phyloP scores from a whole-genome alignment of 2,113 vertebrate species.

The Oreochromis tanganicae region DNA sequence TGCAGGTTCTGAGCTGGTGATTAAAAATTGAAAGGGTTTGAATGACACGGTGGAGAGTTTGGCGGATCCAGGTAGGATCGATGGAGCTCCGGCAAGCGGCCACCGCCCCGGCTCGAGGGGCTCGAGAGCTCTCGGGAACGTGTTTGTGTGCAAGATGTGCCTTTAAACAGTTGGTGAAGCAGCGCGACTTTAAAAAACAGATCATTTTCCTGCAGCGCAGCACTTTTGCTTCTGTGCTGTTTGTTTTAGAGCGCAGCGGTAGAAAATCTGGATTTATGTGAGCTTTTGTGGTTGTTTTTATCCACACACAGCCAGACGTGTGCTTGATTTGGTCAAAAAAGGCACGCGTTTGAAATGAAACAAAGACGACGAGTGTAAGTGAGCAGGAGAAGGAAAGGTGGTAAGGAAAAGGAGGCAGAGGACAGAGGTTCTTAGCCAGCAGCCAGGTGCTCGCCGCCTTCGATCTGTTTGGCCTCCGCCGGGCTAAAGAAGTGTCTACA shows the following conservation, averaged over 20 bases:
- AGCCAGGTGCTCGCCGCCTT: slow-evolving; percentile 40
- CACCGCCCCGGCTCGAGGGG: slow-evolving; percentile 15
- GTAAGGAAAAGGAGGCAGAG: neutral
- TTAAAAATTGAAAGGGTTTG: slow-evolving; percentile 76
- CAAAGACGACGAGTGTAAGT: neutral
- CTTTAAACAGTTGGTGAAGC: slow-evolving; percentile 4
- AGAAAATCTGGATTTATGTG: neutral
- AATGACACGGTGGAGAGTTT: slow-evolving; percentile 67
- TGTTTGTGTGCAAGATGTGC: neutral
- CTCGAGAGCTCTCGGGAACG: slow-evolving; percentile 9
- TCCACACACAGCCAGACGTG: neutral
- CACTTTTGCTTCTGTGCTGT: neutral
- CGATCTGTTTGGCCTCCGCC: slow-evolving; percentile 57
- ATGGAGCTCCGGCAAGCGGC: slow-evolving; percentile 54
- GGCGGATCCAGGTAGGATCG: slow-evolving; percentile 62
- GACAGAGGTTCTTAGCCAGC: neutral
- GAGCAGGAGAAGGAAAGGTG: neutral
- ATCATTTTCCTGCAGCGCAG: neutral
- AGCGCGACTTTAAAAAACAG: neutral
- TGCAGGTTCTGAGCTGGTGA: slow-evolving; percentile 54
- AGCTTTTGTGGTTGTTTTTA: neutral
- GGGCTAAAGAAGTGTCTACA: slow-evolving; percentile 53
- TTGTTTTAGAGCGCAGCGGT: neutral
- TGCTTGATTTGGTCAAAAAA: neutral
- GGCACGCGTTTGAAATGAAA: neutral